Evolutionary conservation across 2,797 vertebrate genomes (phyloP), one percentile per base, ranked within the genome.

Genomic region (Gymnopithys bicolor): DNA sequence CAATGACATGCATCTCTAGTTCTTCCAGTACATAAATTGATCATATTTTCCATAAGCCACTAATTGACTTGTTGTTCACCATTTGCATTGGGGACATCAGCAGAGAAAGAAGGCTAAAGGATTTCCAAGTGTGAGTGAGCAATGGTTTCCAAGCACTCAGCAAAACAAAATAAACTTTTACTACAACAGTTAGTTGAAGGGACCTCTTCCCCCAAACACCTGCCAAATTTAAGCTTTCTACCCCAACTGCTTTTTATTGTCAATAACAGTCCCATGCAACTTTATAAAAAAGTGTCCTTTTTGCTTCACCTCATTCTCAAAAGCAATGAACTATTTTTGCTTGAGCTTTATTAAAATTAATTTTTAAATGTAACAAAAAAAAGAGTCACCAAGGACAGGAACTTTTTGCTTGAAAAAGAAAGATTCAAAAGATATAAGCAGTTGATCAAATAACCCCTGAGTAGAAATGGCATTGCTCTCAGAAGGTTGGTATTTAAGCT

Each of bases 151-250:
- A 91, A 91, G 70, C 0, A 3, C 49, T 82, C n/a, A 90, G 83
- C 80, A 93, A 94, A 86, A 78, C 33, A 90, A 88, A 92, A 91
- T 16, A 39, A 45, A 45, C 46, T 88, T 90, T 86, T 86, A 94
- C 56, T 2, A 19, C 52, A 91, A 79, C 32, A 87, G 46, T 3
- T 63, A 87, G 60, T 2, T 66, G 78, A 91, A 90, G 84, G 64
- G 17, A 78, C 28, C 41, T 95, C 67, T 96, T 87, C 32, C 56
- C 60, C 68, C 46, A 51, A 41, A 88, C 67, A 93, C 56, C 85
- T 89, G 80, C 74, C 80, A 96, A 64, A 89, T 86, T 74, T 53
- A 52, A 94, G 37, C 63, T 74, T 94, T 55, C 68, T 59, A 66
- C 28, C 27, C 33, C 45, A 67, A 25, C 9, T 4, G 1, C 52